phyloP scores from a whole-genome alignment of 2,113 vertebrate species.

The Aptenodytes patagonicus region DNA sequence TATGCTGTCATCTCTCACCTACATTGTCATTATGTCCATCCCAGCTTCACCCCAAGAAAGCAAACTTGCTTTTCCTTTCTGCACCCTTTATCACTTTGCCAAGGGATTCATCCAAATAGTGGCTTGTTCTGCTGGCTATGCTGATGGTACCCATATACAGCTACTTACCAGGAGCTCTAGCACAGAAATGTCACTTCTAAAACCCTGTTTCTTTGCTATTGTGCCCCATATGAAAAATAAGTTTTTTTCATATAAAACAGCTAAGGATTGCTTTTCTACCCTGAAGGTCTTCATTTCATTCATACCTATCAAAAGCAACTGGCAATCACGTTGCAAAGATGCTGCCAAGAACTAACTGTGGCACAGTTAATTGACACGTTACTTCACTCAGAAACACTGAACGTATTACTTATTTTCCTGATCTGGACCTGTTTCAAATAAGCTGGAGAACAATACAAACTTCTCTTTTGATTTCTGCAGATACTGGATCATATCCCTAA shows the following conservation, averaged over 20 bases:
- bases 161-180: not conserved
- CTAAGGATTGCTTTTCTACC: not conserved
- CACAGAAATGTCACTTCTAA: not conserved
- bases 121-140: not conserved
- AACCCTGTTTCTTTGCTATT: not conserved
- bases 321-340: not conserved
- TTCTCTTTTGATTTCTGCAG: not conserved
- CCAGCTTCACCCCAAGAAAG: not conserved
- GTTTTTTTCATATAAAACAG: not conserved
- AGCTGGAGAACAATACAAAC: not conserved
- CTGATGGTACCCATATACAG: not conserved
- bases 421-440: not conserved
- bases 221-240: not conserved
- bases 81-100: not conserved
- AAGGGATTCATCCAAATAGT: not conserved
- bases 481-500: not conserved
- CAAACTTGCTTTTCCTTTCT: not conserved
- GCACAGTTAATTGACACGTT: not conserved
- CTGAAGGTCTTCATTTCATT: not conserved
- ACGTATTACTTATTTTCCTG: not conserved
- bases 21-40: not conserved
- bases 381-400: not conserved
- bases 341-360: not conserved
- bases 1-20: not conserved
- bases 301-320: not conserved